Conservation (phyloP, 2,888 invertebrate genomes). For the Dryocosmus kuriphilus region DNA sequence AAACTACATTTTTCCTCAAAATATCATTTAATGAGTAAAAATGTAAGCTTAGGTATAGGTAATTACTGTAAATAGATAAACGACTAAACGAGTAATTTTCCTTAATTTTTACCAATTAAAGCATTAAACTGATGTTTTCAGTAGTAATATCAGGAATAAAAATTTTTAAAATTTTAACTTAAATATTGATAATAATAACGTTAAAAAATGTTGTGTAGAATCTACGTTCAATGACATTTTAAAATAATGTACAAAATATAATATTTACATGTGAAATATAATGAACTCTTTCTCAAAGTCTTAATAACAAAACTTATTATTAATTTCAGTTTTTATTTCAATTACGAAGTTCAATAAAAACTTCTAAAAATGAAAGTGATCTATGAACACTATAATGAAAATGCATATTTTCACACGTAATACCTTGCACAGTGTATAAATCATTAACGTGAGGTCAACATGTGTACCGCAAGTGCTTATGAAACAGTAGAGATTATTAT, state of each 20-base stretch:
- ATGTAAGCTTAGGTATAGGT: not conserved
- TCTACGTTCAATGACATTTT: too few relatives aligned
- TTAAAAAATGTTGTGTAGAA: too few relatives aligned
- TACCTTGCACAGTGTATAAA: constrained; percentile 15
- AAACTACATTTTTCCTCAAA: not conserved
- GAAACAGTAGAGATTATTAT: constrained; percentile 41
- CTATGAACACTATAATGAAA: constrained; percentile 26
- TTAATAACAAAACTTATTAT: too few relatives aligned
- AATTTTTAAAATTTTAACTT: too few relatives aligned
- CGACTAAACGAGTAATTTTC: not conserved
- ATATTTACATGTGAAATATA: too few relatives aligned
- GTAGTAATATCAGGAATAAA: too few relatives aligned
- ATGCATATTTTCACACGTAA: constrained; percentile 10
- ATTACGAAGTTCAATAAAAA: not conserved
- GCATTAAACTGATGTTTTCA: too few relatives aligned
- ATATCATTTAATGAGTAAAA: not conserved
- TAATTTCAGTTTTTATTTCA: not conserved
- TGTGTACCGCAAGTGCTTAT: constrained; percentile 36
- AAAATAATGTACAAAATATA: too few relatives aligned
- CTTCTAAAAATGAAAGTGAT: constrained; percentile 22
- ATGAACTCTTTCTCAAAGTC: too few relatives aligned
- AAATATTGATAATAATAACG: too few relatives aligned
- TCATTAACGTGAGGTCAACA: constrained; percentile 34
- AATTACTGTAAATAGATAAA: not conserved
- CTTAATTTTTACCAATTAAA: too few relatives aligned